These are phyloP conservation scores for Drosophila niveifrons DNA, from an alignment of 2,888 invertebrate genomes.

Conservation along the genomic window DNA sequence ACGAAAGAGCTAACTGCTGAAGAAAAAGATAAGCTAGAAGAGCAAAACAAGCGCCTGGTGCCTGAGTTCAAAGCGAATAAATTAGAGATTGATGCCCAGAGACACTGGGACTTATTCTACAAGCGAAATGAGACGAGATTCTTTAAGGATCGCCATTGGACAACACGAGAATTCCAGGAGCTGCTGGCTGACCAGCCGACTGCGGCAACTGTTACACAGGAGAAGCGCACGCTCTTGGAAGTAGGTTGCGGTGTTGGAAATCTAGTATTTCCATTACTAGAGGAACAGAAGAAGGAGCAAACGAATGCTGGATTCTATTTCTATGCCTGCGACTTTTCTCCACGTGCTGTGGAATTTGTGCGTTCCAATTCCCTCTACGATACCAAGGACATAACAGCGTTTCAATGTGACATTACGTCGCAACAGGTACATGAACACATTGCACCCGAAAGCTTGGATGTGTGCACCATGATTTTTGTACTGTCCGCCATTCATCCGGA, in stretches of 20 bases:
- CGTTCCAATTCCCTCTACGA: conserved; percentile 90
- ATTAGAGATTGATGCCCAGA: conserved; percentile 93
- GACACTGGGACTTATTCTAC: conserved; percentile 98
- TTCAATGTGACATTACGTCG: conserved; percentile 93
- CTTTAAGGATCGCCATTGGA: conserved; percentile 99
- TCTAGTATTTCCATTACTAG: conserved; percentile 95
- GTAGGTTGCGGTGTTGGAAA: conserved; percentile 99
- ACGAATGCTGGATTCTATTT: conserved; percentile 88
- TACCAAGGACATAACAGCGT: conserved; percentile 89
- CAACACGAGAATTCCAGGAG: conserved; percentile 96
- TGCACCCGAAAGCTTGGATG: conserved; percentile 88
- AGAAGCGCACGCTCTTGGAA: conserved; percentile 87
- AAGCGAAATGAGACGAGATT: conserved; percentile 97
- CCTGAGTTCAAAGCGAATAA: conserved; percentile 91
- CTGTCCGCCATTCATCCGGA: conserved; percentile 96
- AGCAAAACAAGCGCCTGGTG: conserved; percentile 90
- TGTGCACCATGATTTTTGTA: conserved; percentile 97
- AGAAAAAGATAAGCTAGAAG: conserved; percentile 88
- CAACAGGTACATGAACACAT: conserved; percentile 88
- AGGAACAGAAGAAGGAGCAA: conserved; percentile 87
- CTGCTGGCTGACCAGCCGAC: conserved; percentile 86
- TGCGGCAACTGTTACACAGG: conserved; percentile 82
- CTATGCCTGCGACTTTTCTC: conserved; percentile 97
- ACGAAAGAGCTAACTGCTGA: conserved; percentile 85
- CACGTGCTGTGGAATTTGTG: conserved; percentile 94